Evolutionary conservation across 2,113 vertebrate genomes (phyloP).

Genomic region (Heterotilapia buettikoferi): DNA sequence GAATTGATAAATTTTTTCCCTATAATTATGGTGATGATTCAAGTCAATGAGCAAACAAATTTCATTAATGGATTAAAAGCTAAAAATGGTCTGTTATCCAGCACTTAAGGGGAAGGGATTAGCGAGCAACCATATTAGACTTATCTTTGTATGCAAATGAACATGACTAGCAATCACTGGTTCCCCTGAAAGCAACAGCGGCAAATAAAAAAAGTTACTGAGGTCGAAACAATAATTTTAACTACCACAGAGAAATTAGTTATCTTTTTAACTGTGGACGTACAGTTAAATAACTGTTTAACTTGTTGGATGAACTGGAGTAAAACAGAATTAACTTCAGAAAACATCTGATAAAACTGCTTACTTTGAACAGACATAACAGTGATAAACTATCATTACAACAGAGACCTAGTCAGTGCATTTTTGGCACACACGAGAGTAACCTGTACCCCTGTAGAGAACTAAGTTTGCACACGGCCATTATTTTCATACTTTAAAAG

Average conservation of each 20-base stretch:
- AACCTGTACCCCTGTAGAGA: neutral
- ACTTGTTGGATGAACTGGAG: neutral
- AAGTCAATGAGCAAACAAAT: slow-evolving; percentile 79
- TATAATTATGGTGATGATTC: slow-evolving; percentile 75
- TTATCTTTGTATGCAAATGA: slow-evolving; percentile 76
- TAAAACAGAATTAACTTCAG: slow-evolving; percentile 9
- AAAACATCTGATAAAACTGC: neutral
- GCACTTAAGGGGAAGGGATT: slow-evolving; percentile 73
- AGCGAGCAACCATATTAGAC: slow-evolving; percentile 67
- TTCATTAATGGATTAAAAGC: slow-evolving; percentile 78
- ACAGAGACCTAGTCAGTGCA: slow-evolving; percentile 6
- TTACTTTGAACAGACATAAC: slow-evolving; percentile 15
- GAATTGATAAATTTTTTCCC: slow-evolving; percentile 70
- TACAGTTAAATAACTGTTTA: slow-evolving; percentile 19
- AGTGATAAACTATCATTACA: slow-evolving; percentile 32
- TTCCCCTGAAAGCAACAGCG: slow-evolving; percentile 64
- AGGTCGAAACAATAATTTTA: slow-evolving; percentile 63
- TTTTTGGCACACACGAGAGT: neutral
- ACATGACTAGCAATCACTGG: slow-evolving; percentile 71
- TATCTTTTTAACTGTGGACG: slow-evolving; percentile 12
- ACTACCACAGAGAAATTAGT: slow-evolving; percentile 46
- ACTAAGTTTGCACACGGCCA: neutral
- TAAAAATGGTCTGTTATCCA: slow-evolving; percentile 73
- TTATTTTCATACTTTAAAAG: neutral
- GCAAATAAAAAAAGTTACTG: slow-evolving; percentile 67